Evolutionary conservation across 2,113 vertebrate species (phyloP), one percentile per base, ranked within the genome.

Genomic region (Oenanthe oenanthe): DNA sequence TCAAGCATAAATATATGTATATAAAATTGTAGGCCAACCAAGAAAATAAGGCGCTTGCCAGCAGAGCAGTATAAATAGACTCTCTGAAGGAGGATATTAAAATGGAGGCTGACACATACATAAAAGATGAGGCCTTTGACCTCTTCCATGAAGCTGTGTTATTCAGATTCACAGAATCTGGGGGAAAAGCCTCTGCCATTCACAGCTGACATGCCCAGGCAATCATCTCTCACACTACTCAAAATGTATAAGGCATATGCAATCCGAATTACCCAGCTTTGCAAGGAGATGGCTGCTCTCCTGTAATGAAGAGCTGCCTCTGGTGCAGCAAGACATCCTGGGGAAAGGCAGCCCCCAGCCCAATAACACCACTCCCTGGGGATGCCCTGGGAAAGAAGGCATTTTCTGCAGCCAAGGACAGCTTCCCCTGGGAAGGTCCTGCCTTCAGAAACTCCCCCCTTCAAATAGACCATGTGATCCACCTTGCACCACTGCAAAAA

Each of bases 1-100:
- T 93, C 67, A 93, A 95, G 90, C 61, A 95, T 92, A 97, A 94
- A 89, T 81, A 87, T 86, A 95, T 11, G 48, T 89, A 95, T 66
- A 62, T 72, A 92, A 95, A 95, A 89, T 56, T 76, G 88, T 67
- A 94, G 70, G 57, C 83, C 73, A 93, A 95, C 45, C 42, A 63
- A 96, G 73, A 95, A 96, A 96, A 95, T n/a, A 71, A 76, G 85
- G 83, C 7, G 43, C 56, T 58, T 81, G 86, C 91, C 91, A 94
- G 76, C 65, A 93, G 66, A 40, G 56, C 51, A 48, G 74, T 89
- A 93, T 88, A 95, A 96, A 97, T 89, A 95, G 92, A 93, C 60
- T 71, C 66, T 92, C 61, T 82, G 66, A 95, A 78, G 76, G 72
- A 75, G 54, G 72, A 66, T 57, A 38, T 84, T 92, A 95, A 85